Evolutionary conservation across 2,888 invertebrate species (phyloP).

Genomic region (Rotaria sp.): DNA sequence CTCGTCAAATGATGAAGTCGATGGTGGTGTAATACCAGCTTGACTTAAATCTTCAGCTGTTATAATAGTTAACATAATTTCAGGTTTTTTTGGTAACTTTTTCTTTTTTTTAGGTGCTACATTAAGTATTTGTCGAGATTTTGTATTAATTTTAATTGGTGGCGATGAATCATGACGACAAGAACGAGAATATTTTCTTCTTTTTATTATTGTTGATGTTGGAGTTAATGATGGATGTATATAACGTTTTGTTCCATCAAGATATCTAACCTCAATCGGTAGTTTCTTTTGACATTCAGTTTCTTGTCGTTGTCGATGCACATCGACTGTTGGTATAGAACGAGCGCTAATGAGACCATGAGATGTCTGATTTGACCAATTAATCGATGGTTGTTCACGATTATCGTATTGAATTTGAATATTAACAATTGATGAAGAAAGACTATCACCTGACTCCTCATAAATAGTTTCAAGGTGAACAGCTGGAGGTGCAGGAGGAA

Average conservation of each 20-base stretch:
- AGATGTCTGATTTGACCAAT: neutral
- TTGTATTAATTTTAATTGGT: neutral
- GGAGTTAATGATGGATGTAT: neutral
- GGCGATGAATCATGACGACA: neutral
- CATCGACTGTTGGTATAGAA: neutral
- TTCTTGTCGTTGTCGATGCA: neutral
- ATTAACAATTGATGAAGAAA: neutral
- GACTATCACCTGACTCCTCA: slow-evolving; percentile 1
- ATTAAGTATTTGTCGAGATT: neutral
- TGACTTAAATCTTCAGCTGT: neutral
- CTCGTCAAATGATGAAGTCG: neutral
- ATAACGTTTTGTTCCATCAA: neutral
- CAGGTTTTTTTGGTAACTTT: neutral
- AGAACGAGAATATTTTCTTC: neutral
- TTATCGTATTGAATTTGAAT: neutral
- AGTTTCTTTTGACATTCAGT: neutral
- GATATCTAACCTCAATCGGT: slow-evolving; percentile 8
- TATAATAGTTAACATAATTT: neutral
- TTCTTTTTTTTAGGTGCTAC: neutral
- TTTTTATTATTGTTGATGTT: neutral
- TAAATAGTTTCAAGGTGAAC: slow-evolving; percentile 1
- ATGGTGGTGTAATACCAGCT: neutral
- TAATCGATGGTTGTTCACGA: neutral
- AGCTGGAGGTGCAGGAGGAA: neutral
- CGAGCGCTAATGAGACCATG: neutral